phyloP scores from a whole-genome alignment of 1,140 invertebrate species.

The Drosophila yakuba region DNA sequence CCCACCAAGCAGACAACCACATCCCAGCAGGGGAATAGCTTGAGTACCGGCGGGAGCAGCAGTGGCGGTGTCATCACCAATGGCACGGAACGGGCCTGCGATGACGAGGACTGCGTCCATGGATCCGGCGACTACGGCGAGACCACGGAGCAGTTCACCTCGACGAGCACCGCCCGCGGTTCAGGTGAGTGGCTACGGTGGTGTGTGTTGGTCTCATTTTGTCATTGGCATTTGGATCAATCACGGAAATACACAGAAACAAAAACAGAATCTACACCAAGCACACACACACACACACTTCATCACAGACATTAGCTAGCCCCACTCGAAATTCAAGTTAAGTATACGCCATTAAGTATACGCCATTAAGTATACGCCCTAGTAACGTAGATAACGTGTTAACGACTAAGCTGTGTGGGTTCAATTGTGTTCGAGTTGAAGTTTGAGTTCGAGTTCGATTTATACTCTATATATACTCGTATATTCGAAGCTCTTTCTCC shows the following conservation, averaged over 20 bases:
- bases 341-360: slow-evolving; percentile 26
- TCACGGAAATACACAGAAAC: slow-evolving; percentile 48
- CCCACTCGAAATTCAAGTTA: slow-evolving; percentile 30
- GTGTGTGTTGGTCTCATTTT: slow-evolving; percentile 66
- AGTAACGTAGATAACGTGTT: slow-evolving; percentile 45
- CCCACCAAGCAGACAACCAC: slow-evolving; percentile 90
- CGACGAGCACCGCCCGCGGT: slow-evolving; percentile 86
- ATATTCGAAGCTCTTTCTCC: slow-evolving; percentile 10
- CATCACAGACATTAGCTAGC: slow-evolving; percentile 70
- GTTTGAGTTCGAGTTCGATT: slow-evolving; percentile 18
- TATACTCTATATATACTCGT: slow-evolving; percentile 2
- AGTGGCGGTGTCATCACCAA: slow-evolving; percentile 52
- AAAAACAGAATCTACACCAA: slow-evolving; percentile 1
- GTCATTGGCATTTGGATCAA: slow-evolving; percentile 75
- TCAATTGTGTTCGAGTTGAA: slow-evolving; percentile 34
- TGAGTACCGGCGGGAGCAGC: slow-evolving; percentile 31
- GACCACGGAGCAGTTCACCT: slow-evolving; percentile 87
- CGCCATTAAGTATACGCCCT: slow-evolving; percentile 24
- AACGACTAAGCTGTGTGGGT: slow-evolving; percentile 49
- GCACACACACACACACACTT: slow-evolving; percentile 36
- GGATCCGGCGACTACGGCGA: slow-evolving; percentile 89
- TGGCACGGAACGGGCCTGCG: slow-evolving; percentile 87
- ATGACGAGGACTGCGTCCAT: slow-evolving; percentile 93
- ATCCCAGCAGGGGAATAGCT: slow-evolving; percentile 84
- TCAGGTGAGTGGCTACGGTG: slow-evolving; percentile 84